Conservation (phyloP, 2,888 invertebrate species). For the Nemapogon koenigi region DNA sequence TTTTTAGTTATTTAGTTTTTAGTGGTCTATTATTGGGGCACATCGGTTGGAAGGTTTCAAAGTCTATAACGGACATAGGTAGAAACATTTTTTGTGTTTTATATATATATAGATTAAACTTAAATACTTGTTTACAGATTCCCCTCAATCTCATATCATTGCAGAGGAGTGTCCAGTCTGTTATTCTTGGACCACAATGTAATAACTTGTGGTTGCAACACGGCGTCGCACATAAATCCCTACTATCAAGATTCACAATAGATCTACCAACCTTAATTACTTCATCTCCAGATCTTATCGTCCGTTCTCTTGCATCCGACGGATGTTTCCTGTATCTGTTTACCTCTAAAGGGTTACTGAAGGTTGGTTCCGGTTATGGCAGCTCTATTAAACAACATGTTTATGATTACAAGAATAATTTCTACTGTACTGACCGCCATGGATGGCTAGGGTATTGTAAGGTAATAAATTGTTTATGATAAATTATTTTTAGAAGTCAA, state of each 20-base stretch:
- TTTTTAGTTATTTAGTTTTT: no score
- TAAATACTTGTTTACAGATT: conserved; percentile 57
- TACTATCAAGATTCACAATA: conserved; percentile 72
- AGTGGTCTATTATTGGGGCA: no score
- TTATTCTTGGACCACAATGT: conserved; percentile 82
- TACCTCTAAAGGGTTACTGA: conserved; percentile 83
- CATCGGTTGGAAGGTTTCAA: no score
- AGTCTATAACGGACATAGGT: no score
- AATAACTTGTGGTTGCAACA: conserved; percentile 89
- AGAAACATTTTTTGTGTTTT: no score
- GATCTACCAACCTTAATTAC: conserved; percentile 38
- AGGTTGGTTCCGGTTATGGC: conserved; percentile 94
- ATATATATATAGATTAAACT: no score
- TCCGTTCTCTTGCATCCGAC: conserved; percentile 81
- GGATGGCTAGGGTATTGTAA: conserved; percentile 89
- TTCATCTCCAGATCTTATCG: conserved; percentile 40
- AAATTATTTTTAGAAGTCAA: not conserved
- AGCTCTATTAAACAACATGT: conserved; percentile 92
- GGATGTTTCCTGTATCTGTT: conserved; percentile 90
- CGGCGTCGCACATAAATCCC: conserved; percentile 82
- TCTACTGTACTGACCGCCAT: conserved; percentile 79
- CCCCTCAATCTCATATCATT: conserved; percentile 84
- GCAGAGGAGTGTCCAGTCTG: conserved; percentile 89
- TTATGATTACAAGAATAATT: conserved; percentile 78
- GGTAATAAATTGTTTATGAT: conserved; percentile 39